Base-by-base conservation (phyloP, 2,888 invertebrate genomes). In the Marronus borbonicus region DNA sequence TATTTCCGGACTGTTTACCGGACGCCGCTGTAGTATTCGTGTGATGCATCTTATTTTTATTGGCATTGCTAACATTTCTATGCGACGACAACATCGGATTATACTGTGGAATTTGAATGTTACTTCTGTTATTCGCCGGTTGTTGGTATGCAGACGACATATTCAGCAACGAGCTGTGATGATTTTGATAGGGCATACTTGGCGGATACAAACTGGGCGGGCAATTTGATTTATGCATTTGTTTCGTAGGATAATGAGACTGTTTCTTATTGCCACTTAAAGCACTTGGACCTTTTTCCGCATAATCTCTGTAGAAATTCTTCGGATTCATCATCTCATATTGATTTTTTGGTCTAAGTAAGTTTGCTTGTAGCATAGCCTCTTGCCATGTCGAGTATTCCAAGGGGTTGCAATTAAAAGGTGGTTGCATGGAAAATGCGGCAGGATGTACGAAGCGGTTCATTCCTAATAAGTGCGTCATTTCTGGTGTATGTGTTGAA, bases 301-400 rank as follows among this genome's bases (percentile, higher is more conserved):
- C 60, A 60, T 81, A 81, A 24, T 82, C 82, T 55, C 81, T 78
- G 76, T 83, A 84, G 44, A 81, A 82, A 36, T 81, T 81, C 70
- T 83, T 84, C 49, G 79, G 79, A 76, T 83, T 84, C 31, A 84
- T 81, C 70, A 82, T 82, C 62, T 87, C 87, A 65, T 85, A 84
- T 17, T 84, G 84, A 74, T 82, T 83, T 79, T 87, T 87, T 75
- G 84, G 85, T 70, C 86, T 82, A 39, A 87, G 78, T 79, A 87
- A 80, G 78, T 84, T 86, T 10, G 86, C 85, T 81, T 88, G 88
- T 78, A 91, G 89, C 89, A 93, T 90, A 2, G 92, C 92, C 85
- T 94, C 93, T 84, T 94, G 94, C 93, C 94, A 94, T 90, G 94
- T 90, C 0, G 92, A 92, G 82, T 92, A 88, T 82, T 92, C 92